A percentile compares a stretch with the other conserved stretches of the same genome.
phyloP scores from a whole-genome alignment of 2,888 invertebrate species.

The Chymomyza amoena region DNA sequence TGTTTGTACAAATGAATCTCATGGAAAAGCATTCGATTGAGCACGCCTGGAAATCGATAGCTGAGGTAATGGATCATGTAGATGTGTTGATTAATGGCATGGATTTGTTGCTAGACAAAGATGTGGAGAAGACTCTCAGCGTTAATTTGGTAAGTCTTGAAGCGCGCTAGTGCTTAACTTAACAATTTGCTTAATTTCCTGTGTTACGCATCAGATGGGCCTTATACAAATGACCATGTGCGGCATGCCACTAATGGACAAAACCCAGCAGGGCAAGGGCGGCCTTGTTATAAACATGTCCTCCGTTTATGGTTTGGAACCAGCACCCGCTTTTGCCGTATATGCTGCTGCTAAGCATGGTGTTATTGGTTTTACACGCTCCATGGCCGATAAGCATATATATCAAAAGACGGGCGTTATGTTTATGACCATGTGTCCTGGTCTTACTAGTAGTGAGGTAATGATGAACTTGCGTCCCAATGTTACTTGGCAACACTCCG shows the following conservation, averaged over 20 bases:
- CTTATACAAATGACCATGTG: constrained; percentile 70
- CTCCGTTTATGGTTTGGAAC: constrained; percentile 75
- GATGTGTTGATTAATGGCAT: constrained; percentile 75
- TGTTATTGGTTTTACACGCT: constrained; percentile 76
- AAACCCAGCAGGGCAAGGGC: constrained; percentile 72
- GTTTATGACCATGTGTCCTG: constrained; percentile 74
- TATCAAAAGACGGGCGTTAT: constrained; percentile 72
- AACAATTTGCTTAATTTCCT: background rate
- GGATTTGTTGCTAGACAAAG: constrained; percentile 74
- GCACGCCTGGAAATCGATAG: constrained; percentile 65
- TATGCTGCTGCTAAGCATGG: constrained; percentile 77
- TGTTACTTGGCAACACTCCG: constrained; percentile 66
- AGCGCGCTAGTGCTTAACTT: background rate
- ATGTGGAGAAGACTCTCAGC: constrained; percentile 74
- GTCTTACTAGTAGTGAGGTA: constrained; percentile 72
- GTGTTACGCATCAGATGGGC: constrained; percentile 58
- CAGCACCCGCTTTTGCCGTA: constrained; percentile 72
- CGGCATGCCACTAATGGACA: constrained; percentile 75
- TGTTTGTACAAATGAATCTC: constrained; percentile 71
- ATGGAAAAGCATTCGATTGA: constrained; percentile 66
- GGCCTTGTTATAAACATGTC: constrained; percentile 75
- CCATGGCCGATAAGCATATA: constrained; percentile 67
- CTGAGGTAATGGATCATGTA: constrained; percentile 61
- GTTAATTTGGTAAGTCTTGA: constrained; percentile 71
- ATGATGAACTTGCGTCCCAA: constrained; percentile 75